Conservation (phyloP, 1,140 invertebrate species). For the Pachypeltis micranthus region DNA sequence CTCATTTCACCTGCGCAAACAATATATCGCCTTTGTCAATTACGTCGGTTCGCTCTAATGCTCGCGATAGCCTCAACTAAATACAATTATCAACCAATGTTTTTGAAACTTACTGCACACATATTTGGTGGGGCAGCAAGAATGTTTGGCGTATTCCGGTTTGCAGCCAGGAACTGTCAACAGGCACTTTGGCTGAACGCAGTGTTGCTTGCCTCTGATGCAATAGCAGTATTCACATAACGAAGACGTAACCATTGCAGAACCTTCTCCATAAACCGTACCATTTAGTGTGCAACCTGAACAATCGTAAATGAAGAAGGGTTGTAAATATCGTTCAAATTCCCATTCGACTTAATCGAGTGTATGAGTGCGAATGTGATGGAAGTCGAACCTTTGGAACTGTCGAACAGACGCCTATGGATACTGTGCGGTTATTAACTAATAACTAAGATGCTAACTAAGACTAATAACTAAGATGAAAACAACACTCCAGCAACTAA, state of each 20-base stretch:
- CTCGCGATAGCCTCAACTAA: too few relatives aligned
- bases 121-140: slow-evolving; percentile 74
- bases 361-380: neutral
- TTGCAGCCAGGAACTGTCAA: slow-evolving; percentile 62
- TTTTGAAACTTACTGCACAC: slow-evolving; percentile 56
- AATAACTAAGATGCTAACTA: neutral
- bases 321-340: neutral
- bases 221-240: slow-evolving; percentile 82
- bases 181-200: slow-evolving; percentile 68
- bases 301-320: neutral
- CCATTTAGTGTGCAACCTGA: slow-evolving; percentile 60
- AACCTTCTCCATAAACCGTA: slow-evolving; percentile 65
- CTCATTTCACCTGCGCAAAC: too few relatives aligned
- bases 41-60: too few relatives aligned
- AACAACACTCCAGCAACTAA: too few relatives aligned
- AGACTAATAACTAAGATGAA: too few relatives aligned
- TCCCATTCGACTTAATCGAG: neutral
- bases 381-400: too few relatives aligned
- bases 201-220: slow-evolving; percentile 59
- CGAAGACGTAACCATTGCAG: slow-evolving; percentile 64
- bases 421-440: too few relatives aligned
- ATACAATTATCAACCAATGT: too few relatives aligned
- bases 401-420: too few relatives aligned
- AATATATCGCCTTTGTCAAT: too few relatives aligned
- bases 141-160: slow-evolving; percentile 50